These are phyloP conservation scores for Microctonus aethiopoides DNA, from an alignment of 2,888 invertebrate species.

Conservation along the genomic window DNA sequence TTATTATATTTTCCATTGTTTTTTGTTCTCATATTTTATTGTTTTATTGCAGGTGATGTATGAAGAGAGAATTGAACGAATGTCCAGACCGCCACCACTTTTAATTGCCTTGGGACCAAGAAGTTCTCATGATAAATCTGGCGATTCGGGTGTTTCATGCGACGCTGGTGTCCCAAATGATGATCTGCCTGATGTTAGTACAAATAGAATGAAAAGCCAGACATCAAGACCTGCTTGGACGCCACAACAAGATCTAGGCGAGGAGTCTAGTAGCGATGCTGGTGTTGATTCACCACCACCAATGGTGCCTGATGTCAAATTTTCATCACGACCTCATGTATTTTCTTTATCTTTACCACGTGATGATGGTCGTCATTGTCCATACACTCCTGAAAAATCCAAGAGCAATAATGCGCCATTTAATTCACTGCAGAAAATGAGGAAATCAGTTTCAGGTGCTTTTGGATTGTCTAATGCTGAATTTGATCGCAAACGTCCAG, in stretches of 20 bases:
- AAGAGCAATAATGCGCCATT: constrained; percentile 69
- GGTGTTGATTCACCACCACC: constrained; percentile 62
- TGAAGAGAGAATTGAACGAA: constrained; percentile 70
- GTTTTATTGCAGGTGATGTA: constrained; percentile 63
- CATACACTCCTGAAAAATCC: constrained; percentile 65
- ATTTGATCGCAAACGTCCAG: constrained; percentile 66
- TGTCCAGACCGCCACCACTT: constrained; percentile 69
- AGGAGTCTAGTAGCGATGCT: constrained; percentile 68
- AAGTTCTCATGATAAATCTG: constrained; percentile 78
- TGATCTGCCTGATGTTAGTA: constrained; percentile 57
- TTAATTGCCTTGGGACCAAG: constrained; percentile 68
- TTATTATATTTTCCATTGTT: not conserved
- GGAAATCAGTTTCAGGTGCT: constrained; percentile 77
- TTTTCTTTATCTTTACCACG: constrained; percentile 83
- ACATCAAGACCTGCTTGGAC: constrained; percentile 75
- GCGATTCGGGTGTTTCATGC: constrained; percentile 86
- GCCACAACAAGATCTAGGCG: constrained; percentile 86
- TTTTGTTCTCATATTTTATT: not conserved
- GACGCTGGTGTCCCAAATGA: constrained; percentile 74
- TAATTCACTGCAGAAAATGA: constrained; percentile 78
- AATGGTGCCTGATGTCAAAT: constrained; percentile 58
- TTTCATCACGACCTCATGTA: constrained; percentile 71
- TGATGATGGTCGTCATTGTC: constrained; percentile 68
- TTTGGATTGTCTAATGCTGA: constrained; percentile 70
- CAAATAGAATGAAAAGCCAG: constrained; percentile 46